Conservation (phyloP, 2,113 vertebrate species). For the Antechinus stuartii region DNA sequence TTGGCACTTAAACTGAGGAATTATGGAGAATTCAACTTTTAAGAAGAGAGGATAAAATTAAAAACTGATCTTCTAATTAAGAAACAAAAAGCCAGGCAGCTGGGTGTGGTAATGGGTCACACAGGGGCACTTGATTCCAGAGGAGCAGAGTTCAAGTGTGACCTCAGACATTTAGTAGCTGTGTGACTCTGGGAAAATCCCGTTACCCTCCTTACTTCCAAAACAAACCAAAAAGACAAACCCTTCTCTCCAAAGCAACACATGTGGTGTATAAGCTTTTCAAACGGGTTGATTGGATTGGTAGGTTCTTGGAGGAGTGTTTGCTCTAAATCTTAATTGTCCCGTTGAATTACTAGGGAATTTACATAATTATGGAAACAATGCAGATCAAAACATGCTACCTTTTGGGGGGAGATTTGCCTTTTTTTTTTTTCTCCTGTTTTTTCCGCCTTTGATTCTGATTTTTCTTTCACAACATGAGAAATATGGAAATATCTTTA, state of each 20-base stretch:
- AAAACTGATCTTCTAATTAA: not conserved
- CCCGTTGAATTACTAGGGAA: not conserved
- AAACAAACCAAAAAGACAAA: not conserved
- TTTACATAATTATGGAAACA: not conserved
- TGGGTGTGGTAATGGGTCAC: no score
- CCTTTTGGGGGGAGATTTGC: no score
- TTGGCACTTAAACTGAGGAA: not conserved
- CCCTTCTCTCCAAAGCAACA: not conserved
- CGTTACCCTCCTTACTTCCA: not conserved
- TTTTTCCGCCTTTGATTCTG: no score
- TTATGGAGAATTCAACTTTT: not conserved
- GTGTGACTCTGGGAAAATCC: not conserved
- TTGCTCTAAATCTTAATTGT: not conserved
- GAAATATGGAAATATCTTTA: no score
- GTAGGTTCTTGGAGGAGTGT: not conserved
- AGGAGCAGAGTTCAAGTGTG: not conserved
- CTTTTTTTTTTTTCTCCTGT: no score
- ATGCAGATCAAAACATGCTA: no score
- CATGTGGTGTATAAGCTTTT: not conserved
- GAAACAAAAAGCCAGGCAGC: not conserved
- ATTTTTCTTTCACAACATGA: no score
- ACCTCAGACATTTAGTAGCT: not conserved
- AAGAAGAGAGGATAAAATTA: not conserved
- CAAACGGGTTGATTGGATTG: not conserved
- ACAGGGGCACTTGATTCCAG: not conserved